Evolutionary conservation across 2,888 invertebrate genomes (phyloP).

Genomic region (Hoplodrina blanda): DNA sequence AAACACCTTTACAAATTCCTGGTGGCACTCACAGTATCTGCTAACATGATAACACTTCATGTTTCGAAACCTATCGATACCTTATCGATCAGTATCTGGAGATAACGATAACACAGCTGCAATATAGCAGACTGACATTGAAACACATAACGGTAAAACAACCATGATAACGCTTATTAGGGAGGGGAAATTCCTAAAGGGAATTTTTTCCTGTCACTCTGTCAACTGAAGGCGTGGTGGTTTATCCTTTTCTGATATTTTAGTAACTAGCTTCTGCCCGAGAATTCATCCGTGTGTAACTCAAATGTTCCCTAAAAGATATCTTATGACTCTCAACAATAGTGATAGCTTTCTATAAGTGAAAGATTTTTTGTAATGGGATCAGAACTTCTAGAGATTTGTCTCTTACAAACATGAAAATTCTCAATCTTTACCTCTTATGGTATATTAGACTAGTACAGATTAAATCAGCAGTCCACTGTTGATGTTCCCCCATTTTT

Average conservation of each 20-base stretch:
- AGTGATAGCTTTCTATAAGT: too few relatives aligned
- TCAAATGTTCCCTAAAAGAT: too few relatives aligned
- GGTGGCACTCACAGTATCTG: constrained; percentile 16
- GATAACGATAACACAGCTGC: constrained; percentile 30
- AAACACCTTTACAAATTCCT: constrained; percentile 14
- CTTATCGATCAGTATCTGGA: constrained; percentile 42
- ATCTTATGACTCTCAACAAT: too few relatives aligned
- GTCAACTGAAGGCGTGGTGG: neutral
- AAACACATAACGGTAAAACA: constrained; percentile 26
- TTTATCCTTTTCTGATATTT: neutral
- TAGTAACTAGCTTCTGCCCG: too few relatives aligned
- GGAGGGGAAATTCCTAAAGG: constrained; percentile 1
- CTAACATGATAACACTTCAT: constrained; percentile 30
- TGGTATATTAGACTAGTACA: too few relatives aligned
- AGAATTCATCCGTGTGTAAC: too few relatives aligned
- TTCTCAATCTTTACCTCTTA: too few relatives aligned
- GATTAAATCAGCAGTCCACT: too few relatives aligned
- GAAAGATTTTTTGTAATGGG: too few relatives aligned
- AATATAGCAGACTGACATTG: constrained; percentile 37
- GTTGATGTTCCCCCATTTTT: too few relatives aligned
- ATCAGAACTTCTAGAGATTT: too few relatives aligned
- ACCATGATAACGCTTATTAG: constrained; percentile 12
- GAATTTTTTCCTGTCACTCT: neutral
- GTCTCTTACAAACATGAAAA: too few relatives aligned
- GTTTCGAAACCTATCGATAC: constrained; percentile 40